Conservation (phyloP, 2,888 invertebrate species). For the Leptopilina myrica region DNA sequence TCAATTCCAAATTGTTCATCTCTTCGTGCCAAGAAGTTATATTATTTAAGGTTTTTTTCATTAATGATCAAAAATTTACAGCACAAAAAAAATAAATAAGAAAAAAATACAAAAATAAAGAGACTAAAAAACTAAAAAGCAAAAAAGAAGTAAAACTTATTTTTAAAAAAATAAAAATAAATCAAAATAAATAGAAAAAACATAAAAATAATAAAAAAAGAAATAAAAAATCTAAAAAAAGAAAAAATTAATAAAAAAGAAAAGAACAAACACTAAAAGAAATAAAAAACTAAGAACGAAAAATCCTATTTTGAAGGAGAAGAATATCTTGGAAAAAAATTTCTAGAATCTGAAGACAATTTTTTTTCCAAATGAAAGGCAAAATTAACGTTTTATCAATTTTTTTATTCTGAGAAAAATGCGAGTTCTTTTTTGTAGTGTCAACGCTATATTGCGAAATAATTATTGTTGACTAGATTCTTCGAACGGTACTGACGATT, state of each 20-base stretch:
- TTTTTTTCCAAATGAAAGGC: too few species aligned
- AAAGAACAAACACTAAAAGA: too few species aligned
- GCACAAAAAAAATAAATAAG: background rate
- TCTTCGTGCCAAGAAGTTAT: background rate
- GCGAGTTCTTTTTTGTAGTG: background rate
- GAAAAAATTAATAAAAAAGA: background rate
- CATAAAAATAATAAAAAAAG: too few species aligned
- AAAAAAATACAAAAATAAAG: too few species aligned
- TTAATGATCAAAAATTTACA: background rate
- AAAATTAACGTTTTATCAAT: background rate
- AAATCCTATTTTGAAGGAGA: too few species aligned
- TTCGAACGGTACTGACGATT: constrained; percentile 36
- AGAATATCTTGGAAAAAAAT: too few species aligned
- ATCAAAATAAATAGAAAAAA: too few species aligned
- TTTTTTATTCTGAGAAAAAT: constrained; percentile 14
- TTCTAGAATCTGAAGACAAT: too few species aligned
- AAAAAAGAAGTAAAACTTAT: too few species aligned
- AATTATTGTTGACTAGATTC: constrained; percentile 26
- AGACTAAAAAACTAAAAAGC: too few species aligned
- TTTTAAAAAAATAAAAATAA: too few species aligned
- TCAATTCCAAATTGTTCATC: background rate
- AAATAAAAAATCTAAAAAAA: background rate
- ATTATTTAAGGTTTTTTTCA: background rate
- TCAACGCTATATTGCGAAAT: background rate
- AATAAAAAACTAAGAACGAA: too few species aligned